Percentiles rank a stretch among this genome's conserved stretches.
These are phyloP conservation scores for Chaetura pelagica DNA, from an alignment of 2,113 vertebrate genomes.

Conservation along the genomic window DNA sequence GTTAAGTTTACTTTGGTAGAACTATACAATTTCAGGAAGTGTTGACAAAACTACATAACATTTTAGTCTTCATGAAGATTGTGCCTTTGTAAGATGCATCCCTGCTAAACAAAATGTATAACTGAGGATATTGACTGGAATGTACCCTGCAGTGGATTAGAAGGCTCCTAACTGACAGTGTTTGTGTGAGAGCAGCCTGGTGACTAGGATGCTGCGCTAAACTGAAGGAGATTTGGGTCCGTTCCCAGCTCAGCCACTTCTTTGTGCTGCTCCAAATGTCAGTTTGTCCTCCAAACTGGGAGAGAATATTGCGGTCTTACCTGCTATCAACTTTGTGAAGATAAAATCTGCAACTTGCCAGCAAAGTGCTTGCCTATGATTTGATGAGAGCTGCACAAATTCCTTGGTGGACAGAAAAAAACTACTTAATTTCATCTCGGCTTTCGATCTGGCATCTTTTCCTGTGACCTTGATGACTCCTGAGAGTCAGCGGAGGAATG, in stretches of 20 bases:
- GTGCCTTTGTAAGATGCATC: neutral
- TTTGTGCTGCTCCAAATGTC: neutral
- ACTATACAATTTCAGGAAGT: neutral
- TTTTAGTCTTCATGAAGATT: neutral
- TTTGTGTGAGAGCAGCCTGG: constrained; percentile 2
- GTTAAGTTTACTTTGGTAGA: neutral
- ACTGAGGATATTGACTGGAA: neutral
- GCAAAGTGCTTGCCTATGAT: neutral
- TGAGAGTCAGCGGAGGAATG: constrained; percentile 43
- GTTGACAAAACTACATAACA: neutral
- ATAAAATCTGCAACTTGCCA: constrained; percentile 63
- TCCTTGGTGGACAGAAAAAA: neutral
- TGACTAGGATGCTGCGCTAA: neutral
- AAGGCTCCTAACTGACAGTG: neutral
- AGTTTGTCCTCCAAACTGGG: constrained; percentile 21
- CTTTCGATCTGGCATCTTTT: constrained; percentile 37
- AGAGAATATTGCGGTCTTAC: neutral
- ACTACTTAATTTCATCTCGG: constrained; percentile 29
- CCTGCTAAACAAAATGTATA: neutral
- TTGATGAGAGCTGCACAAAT: neutral
- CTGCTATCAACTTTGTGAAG: neutral
- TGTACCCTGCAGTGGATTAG: neutral
- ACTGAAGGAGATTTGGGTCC: constrained; percentile 10
- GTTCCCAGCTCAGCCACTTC: neutral
- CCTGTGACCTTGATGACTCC: constrained; percentile 63